Evolutionary conservation across 2,888 invertebrate genomes (phyloP), one percentile per base, ranked within the genome.

Genomic region (Tenthredo notha): DNA sequence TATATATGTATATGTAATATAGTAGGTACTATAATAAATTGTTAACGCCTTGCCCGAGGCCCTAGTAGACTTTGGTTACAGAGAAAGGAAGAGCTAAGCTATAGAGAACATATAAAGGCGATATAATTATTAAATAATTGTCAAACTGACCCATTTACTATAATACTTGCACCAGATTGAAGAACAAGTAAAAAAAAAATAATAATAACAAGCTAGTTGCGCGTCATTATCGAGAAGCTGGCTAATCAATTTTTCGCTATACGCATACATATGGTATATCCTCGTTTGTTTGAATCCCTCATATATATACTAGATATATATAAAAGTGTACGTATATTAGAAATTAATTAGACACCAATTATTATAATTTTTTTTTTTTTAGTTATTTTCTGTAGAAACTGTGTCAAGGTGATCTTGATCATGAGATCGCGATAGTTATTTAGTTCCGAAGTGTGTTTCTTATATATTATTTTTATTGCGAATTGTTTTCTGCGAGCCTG

Each of bases 31-130:
- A 7, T n/a, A 54, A 54, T 54, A n/a, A 54, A 72, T 40, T 43
- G 40, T 72, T 40, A 43, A 40, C 43, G 7, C 9, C 7, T 40
- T 40, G 72, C 40, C 40, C n/a, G 37, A 40, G 72, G 72, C 9
- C 10, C 9, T 9, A 2, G 9, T 40, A 9, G 21, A 6, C 75
- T 61, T 25, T 10, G 25, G 25, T 61, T 61, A 25, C 21, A 29
- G 75, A 75, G 75, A 75, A 75, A 75, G 75, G 47, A 75, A 75
- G 75, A 75, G 75, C 47, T 47, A 7, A 70, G n/a, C 9, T 33
- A 47, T 25, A 15, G 75, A 6, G 12, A 47, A 15, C 12, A 15
- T 37, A 75, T 21, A 75, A 50, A 75, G 47, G 10, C 40, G 25
- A 40, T n/a, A 72, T 72, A 37, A 40, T 40, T 72, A 72, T 61